Evolutionary conservation across 2,888 invertebrate genomes (phyloP).

Genomic region (Clivina fossor): DNA sequence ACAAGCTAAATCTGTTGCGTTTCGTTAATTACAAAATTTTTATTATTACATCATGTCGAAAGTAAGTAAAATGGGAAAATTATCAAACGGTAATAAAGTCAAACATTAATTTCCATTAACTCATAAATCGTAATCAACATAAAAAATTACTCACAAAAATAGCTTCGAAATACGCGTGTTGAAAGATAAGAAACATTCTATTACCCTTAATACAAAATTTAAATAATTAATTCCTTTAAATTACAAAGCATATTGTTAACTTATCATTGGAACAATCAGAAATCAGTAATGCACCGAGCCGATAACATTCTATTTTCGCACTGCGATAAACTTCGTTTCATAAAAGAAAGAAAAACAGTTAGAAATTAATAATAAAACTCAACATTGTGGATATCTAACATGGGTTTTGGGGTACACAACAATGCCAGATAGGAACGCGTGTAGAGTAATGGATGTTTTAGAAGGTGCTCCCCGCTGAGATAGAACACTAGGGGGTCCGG

Average conservation of each 20-base stretch:
- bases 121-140: constrained; percentile 15
- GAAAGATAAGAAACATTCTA: constrained; percentile 18
- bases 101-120: constrained; percentile 14
- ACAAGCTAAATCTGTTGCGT: too few relatives aligned
- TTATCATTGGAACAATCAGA: constrained; percentile 12
- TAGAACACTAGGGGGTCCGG: constrained; percentile 21
- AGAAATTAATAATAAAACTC: constrained; percentile 26
- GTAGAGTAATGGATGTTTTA: constrained; percentile 12
- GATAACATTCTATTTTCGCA: constrained; percentile 7
- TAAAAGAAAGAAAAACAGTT: constrained; percentile 15
- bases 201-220: constrained; percentile 5
- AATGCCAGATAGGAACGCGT: constrained; percentile 7
- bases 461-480: constrained; percentile 13
- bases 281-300: constrained; percentile 1
- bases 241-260: constrained; percentile 15
- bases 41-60: too few relatives aligned
- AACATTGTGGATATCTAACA: constrained; percentile 17
- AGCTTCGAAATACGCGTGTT: too few relatives aligned
- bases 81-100: too few relatives aligned
- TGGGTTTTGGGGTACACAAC: too few relatives aligned
- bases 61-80: too few relatives aligned
- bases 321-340: constrained; percentile 11
- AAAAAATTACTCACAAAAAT: too few relatives aligned
- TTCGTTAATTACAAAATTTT: too few relatives aligned
- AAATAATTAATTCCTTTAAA: constrained; percentile 13